Percentiles rank a stretch among this genome's conserved stretches.
Conservation (phyloP, 2,888 invertebrate genomes). For the Trachelus troglodyta region DNA sequence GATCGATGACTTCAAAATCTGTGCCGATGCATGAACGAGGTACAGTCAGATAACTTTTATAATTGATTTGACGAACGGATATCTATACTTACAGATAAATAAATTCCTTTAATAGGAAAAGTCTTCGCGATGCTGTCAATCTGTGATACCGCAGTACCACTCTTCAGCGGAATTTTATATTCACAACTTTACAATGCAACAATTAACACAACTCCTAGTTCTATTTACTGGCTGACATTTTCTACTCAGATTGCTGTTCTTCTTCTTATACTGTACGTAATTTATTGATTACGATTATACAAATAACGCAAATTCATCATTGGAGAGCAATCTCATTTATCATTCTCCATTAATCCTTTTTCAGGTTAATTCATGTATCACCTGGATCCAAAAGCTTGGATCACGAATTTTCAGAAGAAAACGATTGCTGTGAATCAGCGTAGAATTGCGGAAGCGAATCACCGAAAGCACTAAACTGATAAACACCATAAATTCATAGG, state of each 20-base stretch:
- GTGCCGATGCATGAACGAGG: conserved; percentile 80
- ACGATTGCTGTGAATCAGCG: conserved; percentile 24
- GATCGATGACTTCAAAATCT: conserved; percentile 86
- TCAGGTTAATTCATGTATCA: conserved; percentile 61
- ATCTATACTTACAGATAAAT: not conserved
- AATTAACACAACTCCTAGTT: conserved; percentile 70
- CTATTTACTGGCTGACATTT: conserved; percentile 80
- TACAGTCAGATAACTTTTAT: conserved; percentile 38
- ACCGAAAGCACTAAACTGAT: not conserved
- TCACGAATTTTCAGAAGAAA: conserved; percentile 53
- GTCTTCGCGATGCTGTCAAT: conserved; percentile 82
- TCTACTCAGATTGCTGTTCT: conserved; percentile 77
- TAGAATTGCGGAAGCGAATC: not conserved
- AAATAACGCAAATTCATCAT: not conserved
- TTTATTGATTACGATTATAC: not conserved
- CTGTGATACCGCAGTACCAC: conserved; percentile 83
- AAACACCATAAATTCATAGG: not conserved
- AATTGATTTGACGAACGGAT: not conserved
- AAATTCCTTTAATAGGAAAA: conserved; percentile 69
- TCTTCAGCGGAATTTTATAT: conserved; percentile 80
- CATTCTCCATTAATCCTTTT: conserved; percentile 14
- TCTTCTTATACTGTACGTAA: conserved; percentile 75
- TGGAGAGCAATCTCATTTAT: not conserved
- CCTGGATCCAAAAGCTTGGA: conserved; percentile 54
- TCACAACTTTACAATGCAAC: conserved; percentile 80